Base-by-base conservation (phyloP, 2,888 invertebrate genomes). In the Monopis laevigella region DNA sequence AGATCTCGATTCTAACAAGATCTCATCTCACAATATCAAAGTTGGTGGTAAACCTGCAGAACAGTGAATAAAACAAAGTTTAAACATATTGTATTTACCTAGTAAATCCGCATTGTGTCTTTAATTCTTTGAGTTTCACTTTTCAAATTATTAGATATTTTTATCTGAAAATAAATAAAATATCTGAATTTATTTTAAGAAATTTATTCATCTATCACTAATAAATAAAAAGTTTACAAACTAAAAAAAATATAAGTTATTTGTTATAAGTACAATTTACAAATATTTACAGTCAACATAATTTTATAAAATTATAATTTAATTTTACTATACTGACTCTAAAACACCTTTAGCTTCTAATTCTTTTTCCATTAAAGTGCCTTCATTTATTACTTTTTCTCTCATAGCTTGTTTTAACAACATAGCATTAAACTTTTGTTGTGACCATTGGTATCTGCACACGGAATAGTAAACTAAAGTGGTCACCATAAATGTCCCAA, bases 401-500 rank as follows among this genome's bases (percentile, higher is more conserved):
- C 83, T 82, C 59, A 90, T 68, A 7, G 86, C 84, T 44, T 84
- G 82, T 55, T 87, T 83, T 32, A 89, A 49, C 48, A 85, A 70
- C 42, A 83, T 70, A 51, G 87, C 85, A 61, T 88, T 84, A 67
- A 89, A 88, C 48, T 84, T 86, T 40, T 82, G 75, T 49, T 77
- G 69, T 1, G 89, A 87, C 84, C 86, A 90, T 39, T 84, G 77
- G 61, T 88, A 89, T 52, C 90, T 82, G 65, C 89, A 89, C 43
- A 78, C 78, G 42, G 84, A 82, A 90, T 90, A 92, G 59, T 88
- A 90, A 0, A 74, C 53, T 47, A 89, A 49, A 4, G 90, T 88
- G 19, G 87, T 81, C 19, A 84, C 68, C 12, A 84, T 71, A 61
- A 88, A 91, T 18, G 86, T 68, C 14, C 84, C 86, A 48, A 91